Base-by-base conservation (phyloP, 2,888 invertebrate species). In the Choreutis nemorana region DNA sequence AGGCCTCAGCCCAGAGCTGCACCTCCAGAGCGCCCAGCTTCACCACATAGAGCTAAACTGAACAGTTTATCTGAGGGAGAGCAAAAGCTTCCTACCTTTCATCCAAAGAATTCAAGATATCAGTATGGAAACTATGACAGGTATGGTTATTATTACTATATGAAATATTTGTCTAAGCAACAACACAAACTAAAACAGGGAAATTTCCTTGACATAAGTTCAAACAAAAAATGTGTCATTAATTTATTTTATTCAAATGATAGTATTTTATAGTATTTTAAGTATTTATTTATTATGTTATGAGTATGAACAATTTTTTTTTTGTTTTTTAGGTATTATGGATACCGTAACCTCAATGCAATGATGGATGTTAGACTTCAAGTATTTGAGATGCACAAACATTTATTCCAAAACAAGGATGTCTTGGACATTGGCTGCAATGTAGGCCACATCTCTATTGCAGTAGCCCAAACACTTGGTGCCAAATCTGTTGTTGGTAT, bases 351-450 rank as follows among this genome's bases (percentile, higher is more conserved):
- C 67, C 82, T 89, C 12, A 87, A 90, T 44, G 85, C 87, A 22
- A 89, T 88, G 53, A 82, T 86, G 53, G 98, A 98, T 65, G 83
- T 89, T 24, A 84, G 99, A 29, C 73, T 98, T 41, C 86, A 87
- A 50, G 87, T 90, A 31, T 89, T 98, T 50, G 84, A 84, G 34
- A 84, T 87, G 52, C 86, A 91, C 48, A 78, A 84, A 23, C 89
- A 94, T 48, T 82, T 97, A 54, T 97, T 98, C 62, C 82, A 87
- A 39, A 88, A 88, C 40, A 96, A 93, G 67, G 92, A 94, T 65
- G 89, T 98, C 24, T 79, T 99, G 39, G 99, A 99, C 58, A 91
- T 99, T 54, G 99, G 99, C 9, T 99, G 98, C 68, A 99, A 99
- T 71, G 91, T 94, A 35, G 99, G 99, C 1, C 94, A 96, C 59